phyloP scores from a whole-genome alignment of 2,888 invertebrate species.

The Peribatodes rhomboidaria region DNA sequence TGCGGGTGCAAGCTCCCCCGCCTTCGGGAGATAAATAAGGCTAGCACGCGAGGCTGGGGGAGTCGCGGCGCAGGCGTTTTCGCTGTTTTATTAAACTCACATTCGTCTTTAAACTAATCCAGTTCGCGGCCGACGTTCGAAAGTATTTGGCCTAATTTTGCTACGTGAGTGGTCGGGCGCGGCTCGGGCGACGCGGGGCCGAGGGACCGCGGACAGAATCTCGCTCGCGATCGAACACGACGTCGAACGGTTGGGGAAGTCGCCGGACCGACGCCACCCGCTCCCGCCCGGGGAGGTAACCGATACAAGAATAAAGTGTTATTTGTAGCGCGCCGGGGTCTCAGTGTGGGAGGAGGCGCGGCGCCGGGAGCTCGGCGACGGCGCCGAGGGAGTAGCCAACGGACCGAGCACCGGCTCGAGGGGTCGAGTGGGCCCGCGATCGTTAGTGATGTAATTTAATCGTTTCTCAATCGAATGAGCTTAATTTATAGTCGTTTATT shows the following conservation, averaged over 20 bases:
- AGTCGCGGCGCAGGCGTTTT: no score
- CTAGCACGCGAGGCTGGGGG: no score
- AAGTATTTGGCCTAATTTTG: conserved; percentile 4
- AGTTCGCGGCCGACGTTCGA: background rate
- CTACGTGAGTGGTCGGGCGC: background rate
- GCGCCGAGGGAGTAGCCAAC: conserved; percentile 38
- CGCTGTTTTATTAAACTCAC: no score
- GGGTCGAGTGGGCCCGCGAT: conserved; percentile 50
- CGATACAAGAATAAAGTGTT: conserved; percentile 31
- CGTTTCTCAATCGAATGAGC: conserved; percentile 76
- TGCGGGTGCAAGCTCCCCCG: no score
- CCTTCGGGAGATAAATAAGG: no score
- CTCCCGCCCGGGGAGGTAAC: background rate
- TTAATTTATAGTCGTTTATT: conserved; percentile 79
- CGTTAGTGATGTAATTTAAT: conserved; percentile 74
- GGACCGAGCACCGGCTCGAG: conserved; percentile 30
- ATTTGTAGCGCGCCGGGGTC: conserved; percentile 17
- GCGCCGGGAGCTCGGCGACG: background rate
- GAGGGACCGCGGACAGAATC: conserved; percentile 8
- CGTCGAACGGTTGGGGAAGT: background rate
- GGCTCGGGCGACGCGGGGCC: background rate
- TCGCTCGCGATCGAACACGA: conserved; percentile 13
- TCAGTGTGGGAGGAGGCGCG: background rate
- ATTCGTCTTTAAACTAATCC: background rate
- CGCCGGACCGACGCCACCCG: background rate